phyloP scores from a whole-genome alignment of 1,140 invertebrate genomes.

The Musca vetustissima region DNA sequence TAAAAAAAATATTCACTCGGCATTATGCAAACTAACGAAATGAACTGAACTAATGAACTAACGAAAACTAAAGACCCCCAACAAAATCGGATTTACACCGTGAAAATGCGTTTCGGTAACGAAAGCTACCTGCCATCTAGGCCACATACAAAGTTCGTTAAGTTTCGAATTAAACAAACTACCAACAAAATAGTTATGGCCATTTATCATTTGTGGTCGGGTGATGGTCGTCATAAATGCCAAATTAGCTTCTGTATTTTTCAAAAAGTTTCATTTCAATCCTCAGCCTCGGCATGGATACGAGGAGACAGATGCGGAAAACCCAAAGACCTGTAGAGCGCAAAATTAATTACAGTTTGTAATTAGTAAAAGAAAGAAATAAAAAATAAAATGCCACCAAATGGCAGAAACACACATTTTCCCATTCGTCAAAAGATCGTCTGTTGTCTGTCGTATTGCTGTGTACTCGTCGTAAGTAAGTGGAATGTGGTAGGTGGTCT shows the following conservation, averaged over 20 bases:
- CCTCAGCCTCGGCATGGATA: not conserved
- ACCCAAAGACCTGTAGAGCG: not conserved
- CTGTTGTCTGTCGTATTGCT: not conserved
- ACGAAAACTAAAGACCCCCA: no score
- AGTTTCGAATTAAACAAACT: not conserved
- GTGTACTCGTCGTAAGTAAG: no score
- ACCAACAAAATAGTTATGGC: not conserved
- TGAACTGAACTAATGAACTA: not conserved
- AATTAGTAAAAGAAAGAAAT: slow-evolving; percentile 27
- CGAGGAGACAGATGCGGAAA: not conserved
- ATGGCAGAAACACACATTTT: slow-evolving; percentile 12
- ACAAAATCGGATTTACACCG: no score
- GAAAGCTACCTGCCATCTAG: not conserved
- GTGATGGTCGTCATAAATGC: slow-evolving; percentile 18
- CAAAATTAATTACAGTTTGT: slow-evolving; percentile 29
- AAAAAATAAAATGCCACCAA: slow-evolving; percentile 15
- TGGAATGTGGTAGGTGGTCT: no score
- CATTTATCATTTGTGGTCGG: slow-evolving; percentile 4
- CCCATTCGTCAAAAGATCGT: slow-evolving; percentile 11
- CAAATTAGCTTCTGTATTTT: slow-evolving; percentile 19
- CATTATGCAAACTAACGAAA: not conserved
- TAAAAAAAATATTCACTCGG: not conserved
- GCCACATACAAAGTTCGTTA: no score
- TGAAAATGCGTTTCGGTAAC: no score
- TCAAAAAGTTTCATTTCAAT: not conserved